Base-by-base conservation (phyloP, 2,113 vertebrate genomes). In the Laterallus jamaicensis region DNA sequence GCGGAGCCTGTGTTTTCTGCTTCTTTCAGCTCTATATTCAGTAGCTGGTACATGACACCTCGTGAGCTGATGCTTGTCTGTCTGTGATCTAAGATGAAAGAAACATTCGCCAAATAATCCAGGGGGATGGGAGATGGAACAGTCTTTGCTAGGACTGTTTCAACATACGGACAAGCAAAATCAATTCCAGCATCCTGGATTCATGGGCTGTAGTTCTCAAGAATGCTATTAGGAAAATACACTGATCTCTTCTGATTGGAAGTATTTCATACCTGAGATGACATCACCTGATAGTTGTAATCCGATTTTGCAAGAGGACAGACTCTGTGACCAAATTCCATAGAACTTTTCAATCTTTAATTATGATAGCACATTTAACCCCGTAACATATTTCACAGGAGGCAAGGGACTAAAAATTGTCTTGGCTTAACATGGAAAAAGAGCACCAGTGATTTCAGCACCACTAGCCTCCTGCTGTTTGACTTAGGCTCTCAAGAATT, bases 41-140 rank as follows among this genome's bases (percentile, higher is more conserved):
- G 95, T 79, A 95, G 94, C 76, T 96, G 88, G 92, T 95, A 94
- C 86, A 93, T 85, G 88, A 96, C 95, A 93, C 95, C 85, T 95
- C 55, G 7, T 97, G 95, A 95, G 89, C 88, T 92, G 90, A 90
- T 94, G 92, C 93, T 90, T 83, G 84, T 85, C 92, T 93, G 79
- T 82, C 95, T 95, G 90, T 93, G 92, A 96, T 90, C 88, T 76
- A 12, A 92, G 86, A 96, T 89, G 87, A 96, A 93, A 92, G 90
- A 92, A 96, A 71, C 40, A 60, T 86, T 95, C 79, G 93, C 68
- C 80, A 89, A 90, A 96, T 92, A 94, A 92, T 92, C 83, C 73
- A 86, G 80, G 73, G 77, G 77, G 80, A n/a, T 70, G 83, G 70
- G 86, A 93, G 77, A 16, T 55, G 20, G 24, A 91, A 60, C 39